A percentile compares a stretch with the other conserved stretches of the same genome.
These are phyloP conservation scores for Dipus sagitta DNA, from an alignment of 2,797 vertebrate genomes.

Conservation along the genomic window DNA sequence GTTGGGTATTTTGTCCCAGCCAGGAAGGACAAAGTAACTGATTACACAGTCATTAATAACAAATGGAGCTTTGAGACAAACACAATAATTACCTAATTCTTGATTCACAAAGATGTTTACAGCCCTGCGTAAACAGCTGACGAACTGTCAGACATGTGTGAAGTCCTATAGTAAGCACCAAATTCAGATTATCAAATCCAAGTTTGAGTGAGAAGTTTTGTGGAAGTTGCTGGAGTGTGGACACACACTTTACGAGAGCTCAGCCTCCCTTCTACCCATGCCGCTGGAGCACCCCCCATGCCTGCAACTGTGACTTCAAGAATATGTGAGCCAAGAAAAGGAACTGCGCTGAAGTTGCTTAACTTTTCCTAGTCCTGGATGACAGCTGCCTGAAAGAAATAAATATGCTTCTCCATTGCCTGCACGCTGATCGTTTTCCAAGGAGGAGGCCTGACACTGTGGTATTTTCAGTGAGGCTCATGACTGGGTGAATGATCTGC, in stretches of 20 bases:
- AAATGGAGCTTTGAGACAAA: neutral
- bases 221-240: neutral
- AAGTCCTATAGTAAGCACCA: neutral
- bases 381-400: conserved; percentile 3
- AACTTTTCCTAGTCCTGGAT: neutral
- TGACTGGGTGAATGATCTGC: neutral
- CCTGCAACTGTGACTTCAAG: neutral
- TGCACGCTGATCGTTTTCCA: neutral
- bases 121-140: neutral
- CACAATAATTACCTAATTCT: neutral
- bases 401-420: neutral
- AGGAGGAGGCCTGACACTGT: neutral
- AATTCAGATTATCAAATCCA: neutral
- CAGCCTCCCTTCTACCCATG: neutral
- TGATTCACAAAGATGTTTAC: neutral
- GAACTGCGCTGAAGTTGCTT: neutral
- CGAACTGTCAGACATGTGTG: neutral
- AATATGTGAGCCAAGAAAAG: neutral
- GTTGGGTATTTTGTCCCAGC: too few species aligned
- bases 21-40: too few species aligned
- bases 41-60: neutral
- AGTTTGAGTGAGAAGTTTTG: neutral
- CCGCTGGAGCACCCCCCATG: neutral
- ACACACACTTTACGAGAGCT: neutral
- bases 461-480: neutral